Evolutionary conservation across 2,888 invertebrate genomes (phyloP).

Genomic region (Erebia epiphron): DNA sequence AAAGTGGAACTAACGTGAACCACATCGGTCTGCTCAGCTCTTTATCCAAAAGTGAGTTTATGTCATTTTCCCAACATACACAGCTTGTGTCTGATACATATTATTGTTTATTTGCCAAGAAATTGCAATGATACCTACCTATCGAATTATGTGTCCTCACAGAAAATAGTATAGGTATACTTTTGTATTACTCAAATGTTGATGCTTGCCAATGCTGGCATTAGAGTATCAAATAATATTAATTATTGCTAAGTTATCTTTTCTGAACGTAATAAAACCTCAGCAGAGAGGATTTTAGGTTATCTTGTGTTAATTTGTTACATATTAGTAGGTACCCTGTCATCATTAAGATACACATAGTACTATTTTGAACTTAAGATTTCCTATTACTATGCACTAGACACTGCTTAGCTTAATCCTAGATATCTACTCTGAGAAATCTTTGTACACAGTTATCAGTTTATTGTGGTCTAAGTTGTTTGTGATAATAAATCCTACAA

Average conservation of each 20-base stretch:
- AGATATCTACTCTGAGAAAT: neutral
- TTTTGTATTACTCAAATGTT: constrained; percentile 9
- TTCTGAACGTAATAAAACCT: neutral
- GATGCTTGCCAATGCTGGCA: neutral
- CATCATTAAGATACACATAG: neutral
- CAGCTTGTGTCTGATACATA: constrained; percentile 32
- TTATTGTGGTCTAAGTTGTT: neutral
- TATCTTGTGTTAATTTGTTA: neutral
- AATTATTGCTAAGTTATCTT: neutral
- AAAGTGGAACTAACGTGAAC: constrained; percentile 76
- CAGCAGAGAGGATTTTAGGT: neutral
- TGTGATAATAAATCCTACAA: neutral
- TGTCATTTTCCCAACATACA: constrained; percentile 35
- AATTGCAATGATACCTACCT: neutral
- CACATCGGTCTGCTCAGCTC: constrained; percentile 75
- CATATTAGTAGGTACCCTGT: neutral
- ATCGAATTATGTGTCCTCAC: neutral
- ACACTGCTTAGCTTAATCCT: neutral
- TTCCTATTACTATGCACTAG: neutral
- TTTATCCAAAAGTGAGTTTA: constrained; percentile 76
- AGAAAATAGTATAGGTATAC: neutral
- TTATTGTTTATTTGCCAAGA: constrained; percentile 24
- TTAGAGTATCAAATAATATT: neutral
- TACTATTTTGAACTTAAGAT: neutral
- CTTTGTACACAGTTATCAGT: neutral